Conservation (phyloP, 1,140 invertebrate species). For the Brachionus calyciflorus region DNA sequence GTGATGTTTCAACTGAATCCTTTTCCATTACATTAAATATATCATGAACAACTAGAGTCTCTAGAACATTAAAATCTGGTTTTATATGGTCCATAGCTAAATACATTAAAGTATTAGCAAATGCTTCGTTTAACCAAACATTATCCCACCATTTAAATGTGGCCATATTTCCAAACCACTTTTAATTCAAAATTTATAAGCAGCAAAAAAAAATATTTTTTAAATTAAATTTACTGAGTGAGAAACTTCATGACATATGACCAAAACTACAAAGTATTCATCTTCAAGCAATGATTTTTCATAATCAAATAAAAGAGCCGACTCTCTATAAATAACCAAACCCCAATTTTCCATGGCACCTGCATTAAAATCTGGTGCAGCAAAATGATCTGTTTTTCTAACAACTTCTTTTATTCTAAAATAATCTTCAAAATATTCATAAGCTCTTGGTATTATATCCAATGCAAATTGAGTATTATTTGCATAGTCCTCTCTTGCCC, state of each 20-base stretch:
- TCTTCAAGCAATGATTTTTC: constrained; percentile 54
- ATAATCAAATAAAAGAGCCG: constrained; percentile 57
- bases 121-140: constrained; percentile 63
- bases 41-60: constrained; percentile 49
- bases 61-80: constrained; percentile 55
- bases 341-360: constrained; percentile 64
- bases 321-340: constrained; percentile 59
- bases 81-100: constrained; percentile 55
- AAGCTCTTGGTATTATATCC: constrained; percentile 32
- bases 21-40: constrained; percentile 58
- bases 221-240: constrained; percentile 50
- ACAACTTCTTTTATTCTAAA: constrained; percentile 45
- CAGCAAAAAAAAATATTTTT: constrained; percentile 35
- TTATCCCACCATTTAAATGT: constrained; percentile 63
- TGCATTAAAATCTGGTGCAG: constrained; percentile 61
- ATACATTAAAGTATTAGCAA: constrained; percentile 60
- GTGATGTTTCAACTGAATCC: constrained; percentile 62
- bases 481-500: constrained; percentile 55
- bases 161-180: constrained; percentile 63
- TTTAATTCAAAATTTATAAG: no score
- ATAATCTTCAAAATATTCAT: constrained; percentile 31
- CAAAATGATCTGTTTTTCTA: constrained; percentile 60
- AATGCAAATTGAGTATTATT: constrained; percentile 56
- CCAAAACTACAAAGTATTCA: constrained; percentile 55
- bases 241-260: constrained; percentile 58